Percentiles rank a stretch among this genome's conserved stretches.
Conservation (phyloP, 1,140 invertebrate species). For the Lysiphlebus fabarum region DNA sequence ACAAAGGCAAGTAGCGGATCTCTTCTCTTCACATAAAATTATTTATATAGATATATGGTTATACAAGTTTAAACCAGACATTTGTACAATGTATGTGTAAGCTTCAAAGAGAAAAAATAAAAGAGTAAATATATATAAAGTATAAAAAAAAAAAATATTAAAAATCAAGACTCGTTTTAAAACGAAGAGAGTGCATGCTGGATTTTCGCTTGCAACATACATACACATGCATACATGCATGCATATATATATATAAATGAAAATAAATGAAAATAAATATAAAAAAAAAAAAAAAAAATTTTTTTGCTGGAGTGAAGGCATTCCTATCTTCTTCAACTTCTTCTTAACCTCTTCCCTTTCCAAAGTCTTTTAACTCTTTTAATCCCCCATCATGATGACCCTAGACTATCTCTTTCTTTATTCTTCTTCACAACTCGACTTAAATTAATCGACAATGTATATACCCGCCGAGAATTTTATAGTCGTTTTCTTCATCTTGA, state of each 20-base stretch:
- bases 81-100: too few species aligned
- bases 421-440: constrained; percentile 12
- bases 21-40: neutral
- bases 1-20: constrained; percentile 21
- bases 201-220: constrained; percentile 1
- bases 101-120: too few species aligned
- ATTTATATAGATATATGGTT: constrained; percentile 2
- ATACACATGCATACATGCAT: neutral
- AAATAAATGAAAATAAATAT: too few species aligned
- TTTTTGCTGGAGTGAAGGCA: constrained; percentile 14
- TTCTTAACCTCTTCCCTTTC: neutral
- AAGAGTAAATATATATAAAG: neutral
- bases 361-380: neutral
- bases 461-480: constrained; percentile 19
- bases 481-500: constrained; percentile 9
- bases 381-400: neutral
- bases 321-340: constrained; percentile 8
- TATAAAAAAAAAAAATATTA: neutral
- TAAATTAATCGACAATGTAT: constrained; percentile 24
- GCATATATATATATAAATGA: too few species aligned
- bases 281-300: too few species aligned
- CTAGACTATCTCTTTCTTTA: constrained; percentile 1
- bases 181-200: constrained; percentile 3
- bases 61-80: too few species aligned
- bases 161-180: neutral